Percentiles rank a stretch among this genome's conserved stretches.
Evolutionary conservation across 2,888 invertebrate genomes (phyloP).

Genomic region (Drosophila macrothrix): DNA sequence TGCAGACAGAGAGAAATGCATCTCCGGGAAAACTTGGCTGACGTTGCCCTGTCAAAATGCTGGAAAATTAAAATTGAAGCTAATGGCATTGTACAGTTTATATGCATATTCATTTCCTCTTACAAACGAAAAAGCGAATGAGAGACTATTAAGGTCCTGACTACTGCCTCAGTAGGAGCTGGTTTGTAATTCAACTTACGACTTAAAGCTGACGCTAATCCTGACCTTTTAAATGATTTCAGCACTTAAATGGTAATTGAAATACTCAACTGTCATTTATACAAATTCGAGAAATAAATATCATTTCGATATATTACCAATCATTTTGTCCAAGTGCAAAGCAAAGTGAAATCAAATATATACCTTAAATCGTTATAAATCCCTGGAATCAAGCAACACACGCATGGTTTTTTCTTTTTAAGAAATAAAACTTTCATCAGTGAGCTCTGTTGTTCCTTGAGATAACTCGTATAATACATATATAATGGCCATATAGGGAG

Average conservation of each 20-base stretch:
- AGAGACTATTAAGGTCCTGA: neutral
- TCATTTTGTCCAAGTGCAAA: constrained; percentile 2
- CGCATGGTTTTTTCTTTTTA: constrained; percentile 24
- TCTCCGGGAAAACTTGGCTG: constrained; percentile 31
- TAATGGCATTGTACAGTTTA: constrained; percentile 37
- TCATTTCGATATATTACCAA: neutral
- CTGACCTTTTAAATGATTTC: neutral
- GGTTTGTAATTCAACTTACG: neutral
- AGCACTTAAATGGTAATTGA: neutral
- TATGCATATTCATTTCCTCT: constrained; percentile 2
- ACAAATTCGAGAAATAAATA: neutral
- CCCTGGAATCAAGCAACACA: constrained; percentile 22
- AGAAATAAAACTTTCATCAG: constrained; percentile 38
- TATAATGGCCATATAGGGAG: constrained; percentile 66
- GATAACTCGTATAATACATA: constrained; percentile 49
- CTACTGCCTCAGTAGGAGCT: neutral
- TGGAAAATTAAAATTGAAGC: constrained; percentile 65
- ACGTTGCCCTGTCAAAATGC: constrained; percentile 47
- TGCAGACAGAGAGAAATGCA: constrained; percentile 29
- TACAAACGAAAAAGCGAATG: neutral
- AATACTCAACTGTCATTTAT: neutral
- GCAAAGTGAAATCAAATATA: constrained; percentile 23
- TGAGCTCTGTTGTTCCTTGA: constrained; percentile 35
- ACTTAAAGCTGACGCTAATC: neutral
- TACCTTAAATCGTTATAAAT: constrained; percentile 39